These are phyloP conservation scores for Drosophila guanche DNA, from an alignment of 1,140 invertebrate species.

Conservation along the genomic window DNA sequence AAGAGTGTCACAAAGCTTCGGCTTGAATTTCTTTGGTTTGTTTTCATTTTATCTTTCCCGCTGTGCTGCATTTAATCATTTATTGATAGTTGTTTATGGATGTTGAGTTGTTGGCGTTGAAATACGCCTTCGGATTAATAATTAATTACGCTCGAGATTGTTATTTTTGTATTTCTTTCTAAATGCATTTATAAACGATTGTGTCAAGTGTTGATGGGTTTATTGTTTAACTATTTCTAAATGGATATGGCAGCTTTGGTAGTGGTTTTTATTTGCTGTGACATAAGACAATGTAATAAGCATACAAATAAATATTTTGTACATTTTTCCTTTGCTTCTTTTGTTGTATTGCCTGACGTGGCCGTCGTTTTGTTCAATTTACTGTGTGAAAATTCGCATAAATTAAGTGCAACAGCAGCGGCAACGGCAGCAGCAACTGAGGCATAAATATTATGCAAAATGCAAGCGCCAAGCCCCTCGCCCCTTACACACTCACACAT, in stretches of 20 bases:
- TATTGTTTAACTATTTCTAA: conserved; percentile 61
- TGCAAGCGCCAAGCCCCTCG: conserved; percentile 52
- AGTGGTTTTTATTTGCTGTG: conserved; percentile 65
- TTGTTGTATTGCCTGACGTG: conserved; percentile 30
- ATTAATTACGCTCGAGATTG: conserved; percentile 69
- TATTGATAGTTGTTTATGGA: conserved; percentile 39
- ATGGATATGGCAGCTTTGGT: conserved; percentile 50
- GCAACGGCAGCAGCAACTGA: conserved; percentile 38
- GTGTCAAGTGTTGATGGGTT: conserved; percentile 80
- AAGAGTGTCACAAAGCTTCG: no score
- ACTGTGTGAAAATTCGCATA: conserved; percentile 81
- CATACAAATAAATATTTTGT: conserved; percentile 78
- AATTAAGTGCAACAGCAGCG: conserved; percentile 54
- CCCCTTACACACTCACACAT: neutral
- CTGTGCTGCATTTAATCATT: conserved; percentile 41
- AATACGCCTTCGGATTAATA: conserved; percentile 74
- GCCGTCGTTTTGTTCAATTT: conserved; percentile 78
- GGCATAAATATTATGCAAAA: conserved; percentile 80
- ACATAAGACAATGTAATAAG: conserved; percentile 71
- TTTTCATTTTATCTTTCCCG: conserved; percentile 24
- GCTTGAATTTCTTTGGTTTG: conserved; percentile 21
- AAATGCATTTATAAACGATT: conserved; percentile 78
- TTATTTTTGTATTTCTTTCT: neutral
- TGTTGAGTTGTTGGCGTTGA: conserved; percentile 56
- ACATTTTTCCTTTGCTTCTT: conserved; percentile 7